Conservation (phyloP, 2,113 vertebrate genomes). For the Hippocampus barbouri region DNA sequence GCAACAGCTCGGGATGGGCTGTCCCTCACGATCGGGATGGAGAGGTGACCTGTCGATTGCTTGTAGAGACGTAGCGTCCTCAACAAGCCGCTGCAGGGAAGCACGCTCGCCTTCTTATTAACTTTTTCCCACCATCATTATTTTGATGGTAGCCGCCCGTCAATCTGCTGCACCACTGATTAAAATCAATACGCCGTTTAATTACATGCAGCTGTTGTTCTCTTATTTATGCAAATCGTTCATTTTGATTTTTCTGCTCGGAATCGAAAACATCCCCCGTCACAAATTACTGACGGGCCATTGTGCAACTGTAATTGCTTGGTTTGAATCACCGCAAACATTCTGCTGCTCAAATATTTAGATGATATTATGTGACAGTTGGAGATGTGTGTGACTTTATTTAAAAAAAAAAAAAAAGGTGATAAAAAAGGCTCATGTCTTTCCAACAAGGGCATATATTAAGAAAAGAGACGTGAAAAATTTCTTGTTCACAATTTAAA, state of each 20-base stretch:
- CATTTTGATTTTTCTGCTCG: slow-evolving; percentile 24
- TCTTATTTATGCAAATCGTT: slow-evolving; percentile 8
- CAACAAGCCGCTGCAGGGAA: not conserved
- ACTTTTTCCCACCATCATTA: slow-evolving; percentile 33
- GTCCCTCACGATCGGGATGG: not conserved
- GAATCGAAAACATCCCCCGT: not conserved
- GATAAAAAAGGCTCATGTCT: not conserved
- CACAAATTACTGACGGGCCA: not conserved
- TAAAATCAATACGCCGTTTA: slow-evolving; percentile 42
- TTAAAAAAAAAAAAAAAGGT: not conserved
- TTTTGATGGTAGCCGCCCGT: slow-evolving; percentile 26
- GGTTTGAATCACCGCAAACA: not conserved
- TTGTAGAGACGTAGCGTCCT: not conserved
- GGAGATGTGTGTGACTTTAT: not conserved
- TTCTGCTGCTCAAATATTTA: not conserved
- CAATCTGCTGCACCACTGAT: slow-evolving; percentile 31
- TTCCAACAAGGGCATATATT: not conserved
- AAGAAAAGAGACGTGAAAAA: not conserved
- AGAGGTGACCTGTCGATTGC: slow-evolving; percentile 6
- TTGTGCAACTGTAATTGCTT: slow-evolving; percentile 2
- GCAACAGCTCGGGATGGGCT: slow-evolving; percentile 34
- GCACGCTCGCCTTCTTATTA: not conserved
- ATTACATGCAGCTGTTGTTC: slow-evolving; percentile 15
- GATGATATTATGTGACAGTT: not conserved
- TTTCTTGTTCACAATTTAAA: not conserved